phyloP scores from a whole-genome alignment of 92 coral and sea anemone species.

The Actinostola sp. region DNA sequence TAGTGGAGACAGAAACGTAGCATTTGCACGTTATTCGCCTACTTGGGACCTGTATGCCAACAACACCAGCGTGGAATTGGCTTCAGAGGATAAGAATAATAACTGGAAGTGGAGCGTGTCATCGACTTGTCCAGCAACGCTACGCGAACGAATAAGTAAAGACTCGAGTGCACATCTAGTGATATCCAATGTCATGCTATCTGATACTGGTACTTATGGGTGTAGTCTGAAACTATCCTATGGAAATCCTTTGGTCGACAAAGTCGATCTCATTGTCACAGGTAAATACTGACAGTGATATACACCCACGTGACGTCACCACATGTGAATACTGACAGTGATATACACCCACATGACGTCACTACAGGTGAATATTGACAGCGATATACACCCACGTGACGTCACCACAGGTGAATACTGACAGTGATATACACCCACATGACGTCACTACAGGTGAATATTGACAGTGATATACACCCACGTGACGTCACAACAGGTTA shows the following conservation, averaged over 20 bases:
- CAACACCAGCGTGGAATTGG: not conserved
- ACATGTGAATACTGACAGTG: too few species aligned
- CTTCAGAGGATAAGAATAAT: slow-evolving; percentile 4
- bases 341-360: too few species aligned
- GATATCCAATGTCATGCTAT: slow-evolving; percentile 3
- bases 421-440: too few species aligned
- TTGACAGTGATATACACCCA: too few species aligned
- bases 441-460: too few species aligned
- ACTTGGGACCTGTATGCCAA: slow-evolving; percentile 28
- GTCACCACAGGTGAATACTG: too few species aligned
- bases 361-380: too few species aligned
- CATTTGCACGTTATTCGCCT: slow-evolving; percentile 28
- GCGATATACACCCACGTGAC: too few species aligned
- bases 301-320: too few species aligned
- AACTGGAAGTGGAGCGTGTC: slow-evolving; percentile 26
- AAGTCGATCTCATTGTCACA: slow-evolving; percentile 14
- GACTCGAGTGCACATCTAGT: slow-evolving; percentile 26
- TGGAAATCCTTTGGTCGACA: slow-evolving; percentile 5
- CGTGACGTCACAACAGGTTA: too few species aligned
- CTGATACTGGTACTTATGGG: slow-evolving; percentile 29
- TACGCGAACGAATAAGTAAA: slow-evolving; percentile 11
- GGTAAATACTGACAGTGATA: slow-evolving; percentile 7
- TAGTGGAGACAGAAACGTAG: slow-evolving; percentile 11
- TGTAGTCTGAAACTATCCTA: slow-evolving; percentile 4
- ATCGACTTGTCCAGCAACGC: not conserved